Percentiles rank a stretch among this genome's conserved stretches.
phyloP scores from a whole-genome alignment of 2,113 vertebrate species.

The Donacobius atricapilla region DNA sequence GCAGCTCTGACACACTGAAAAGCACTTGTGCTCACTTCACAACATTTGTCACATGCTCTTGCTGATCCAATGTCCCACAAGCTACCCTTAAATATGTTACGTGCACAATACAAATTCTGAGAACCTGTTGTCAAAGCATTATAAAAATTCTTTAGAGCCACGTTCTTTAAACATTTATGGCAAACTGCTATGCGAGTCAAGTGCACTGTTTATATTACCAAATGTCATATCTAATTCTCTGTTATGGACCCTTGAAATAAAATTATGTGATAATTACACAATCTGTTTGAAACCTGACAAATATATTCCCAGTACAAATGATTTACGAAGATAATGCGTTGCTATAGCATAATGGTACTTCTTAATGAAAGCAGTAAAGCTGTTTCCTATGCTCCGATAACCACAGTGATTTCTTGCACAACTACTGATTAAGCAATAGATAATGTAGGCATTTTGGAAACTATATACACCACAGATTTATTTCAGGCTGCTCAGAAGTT shows the following conservation, averaged over 20 bases:
- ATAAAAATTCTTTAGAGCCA: conserved; percentile 43
- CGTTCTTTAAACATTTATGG: conserved; percentile 52
- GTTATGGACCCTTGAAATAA: conserved; percentile 63
- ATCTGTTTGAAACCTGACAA: conserved; percentile 73
- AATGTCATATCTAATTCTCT: conserved; percentile 65
- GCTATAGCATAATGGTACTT: conserved; percentile 40
- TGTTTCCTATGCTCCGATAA: conserved; percentile 45
- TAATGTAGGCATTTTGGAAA: conserved; percentile 59
- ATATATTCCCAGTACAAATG: conserved; percentile 67
- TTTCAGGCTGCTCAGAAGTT: conserved; percentile 41
- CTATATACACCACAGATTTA: conserved; percentile 34
- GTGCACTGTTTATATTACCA: conserved; percentile 63
- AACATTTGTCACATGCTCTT: background rate
- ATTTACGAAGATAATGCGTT: conserved; percentile 55
- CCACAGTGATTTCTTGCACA: conserved; percentile 70
- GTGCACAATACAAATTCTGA: background rate
- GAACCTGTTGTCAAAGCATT: background rate
- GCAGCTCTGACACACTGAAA: background rate
- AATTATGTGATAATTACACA: conserved; percentile 69
- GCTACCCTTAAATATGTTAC: background rate
- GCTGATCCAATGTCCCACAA: background rate
- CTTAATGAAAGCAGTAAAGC: conserved; percentile 67
- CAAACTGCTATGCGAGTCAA: conserved; percentile 37
- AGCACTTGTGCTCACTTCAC: background rate
- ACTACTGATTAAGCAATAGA: conserved; percentile 69